A percentile compares a stretch with the other conserved stretches of the same genome.
phyloP scores from a whole-genome alignment of 2,797 vertebrate species.

The Adrianichthys oophorus region DNA sequence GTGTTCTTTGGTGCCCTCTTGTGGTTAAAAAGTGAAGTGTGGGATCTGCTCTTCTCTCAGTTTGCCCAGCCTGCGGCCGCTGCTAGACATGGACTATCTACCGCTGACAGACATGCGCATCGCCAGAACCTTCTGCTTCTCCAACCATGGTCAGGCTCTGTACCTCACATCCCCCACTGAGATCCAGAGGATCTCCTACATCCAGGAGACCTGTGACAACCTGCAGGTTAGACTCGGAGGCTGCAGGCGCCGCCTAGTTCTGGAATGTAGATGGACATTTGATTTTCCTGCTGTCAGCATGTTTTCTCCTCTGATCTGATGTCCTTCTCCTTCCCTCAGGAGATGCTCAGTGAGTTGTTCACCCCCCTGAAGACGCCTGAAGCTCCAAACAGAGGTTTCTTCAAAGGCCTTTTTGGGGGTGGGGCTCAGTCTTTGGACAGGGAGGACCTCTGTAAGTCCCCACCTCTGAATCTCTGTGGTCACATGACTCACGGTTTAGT shows the following conservation, averaged over 20 bases:
- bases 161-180: conserved; percentile 96
- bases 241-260: neutral
- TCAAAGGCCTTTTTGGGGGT: conserved; percentile 97
- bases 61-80: conserved; percentile 93
- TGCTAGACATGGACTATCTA: conserved; percentile 96
- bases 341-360: conserved; percentile 98
- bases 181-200: conserved; percentile 97
- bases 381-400: conserved; percentile 97
- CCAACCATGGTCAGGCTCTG: conserved; percentile 94
- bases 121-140: conserved; percentile 98
- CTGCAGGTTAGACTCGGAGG: conserved; percentile 83
- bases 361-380: conserved; percentile 98
- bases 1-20: neutral
- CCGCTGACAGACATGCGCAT: conserved; percentile 98
- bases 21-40: neutral
- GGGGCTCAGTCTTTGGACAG: conserved; percentile 95
- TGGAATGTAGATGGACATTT: neutral
- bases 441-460: conserved; percentile 96
- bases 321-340: conserved; percentile 73
- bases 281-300: neutral
- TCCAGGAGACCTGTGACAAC: conserved; percentile 97
- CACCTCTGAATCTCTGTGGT: neutral
- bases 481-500: too few relatives aligned
- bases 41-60: conserved; percentile 65
- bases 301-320: neutral